A percentile compares a stretch with the other conserved stretches of the same genome.
phyloP scores from a whole-genome alignment of 2,113 vertebrate genomes.

The Gallinago media region DNA sequence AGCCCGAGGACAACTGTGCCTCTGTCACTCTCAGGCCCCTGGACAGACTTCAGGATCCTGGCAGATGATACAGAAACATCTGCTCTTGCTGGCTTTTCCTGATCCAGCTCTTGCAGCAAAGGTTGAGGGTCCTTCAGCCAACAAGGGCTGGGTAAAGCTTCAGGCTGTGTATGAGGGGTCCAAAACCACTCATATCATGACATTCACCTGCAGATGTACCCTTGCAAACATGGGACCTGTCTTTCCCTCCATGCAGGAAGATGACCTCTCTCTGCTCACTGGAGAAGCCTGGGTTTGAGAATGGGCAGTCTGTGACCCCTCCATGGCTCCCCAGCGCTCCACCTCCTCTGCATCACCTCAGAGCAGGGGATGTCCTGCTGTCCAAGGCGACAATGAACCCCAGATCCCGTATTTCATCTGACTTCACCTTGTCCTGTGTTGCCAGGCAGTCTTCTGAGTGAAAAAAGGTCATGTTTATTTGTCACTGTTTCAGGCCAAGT shows the following conservation, averaged over 20 bases:
- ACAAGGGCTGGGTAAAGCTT: background rate
- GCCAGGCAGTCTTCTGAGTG: background rate
- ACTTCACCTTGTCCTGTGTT: background rate
- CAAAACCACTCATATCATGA: rapidly evolving
- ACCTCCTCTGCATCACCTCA: rapidly evolving
- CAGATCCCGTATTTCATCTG: background rate
- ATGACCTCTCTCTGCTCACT: rapidly evolving
- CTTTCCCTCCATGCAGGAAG: background rate
- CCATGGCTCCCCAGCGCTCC: background rate
- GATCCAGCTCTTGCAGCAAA: background rate
- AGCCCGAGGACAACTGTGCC: background rate
- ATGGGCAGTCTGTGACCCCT: rapidly evolving
- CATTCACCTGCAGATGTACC: background rate
- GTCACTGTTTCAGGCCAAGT: background rate
- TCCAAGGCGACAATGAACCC: background rate
- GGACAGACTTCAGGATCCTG: background rate
- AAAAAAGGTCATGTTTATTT: background rate
- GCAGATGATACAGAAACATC: background rate
- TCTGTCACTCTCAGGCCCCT: background rate
- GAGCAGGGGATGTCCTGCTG: background rate
- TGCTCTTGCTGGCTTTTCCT: background rate
- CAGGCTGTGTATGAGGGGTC: background rate
- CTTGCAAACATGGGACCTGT: background rate
- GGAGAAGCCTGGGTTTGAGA: background rate
- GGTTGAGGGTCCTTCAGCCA: background rate